Evolutionary conservation across 2,888 invertebrate genomes (phyloP).

Genomic region (Microctonus brassicae): DNA sequence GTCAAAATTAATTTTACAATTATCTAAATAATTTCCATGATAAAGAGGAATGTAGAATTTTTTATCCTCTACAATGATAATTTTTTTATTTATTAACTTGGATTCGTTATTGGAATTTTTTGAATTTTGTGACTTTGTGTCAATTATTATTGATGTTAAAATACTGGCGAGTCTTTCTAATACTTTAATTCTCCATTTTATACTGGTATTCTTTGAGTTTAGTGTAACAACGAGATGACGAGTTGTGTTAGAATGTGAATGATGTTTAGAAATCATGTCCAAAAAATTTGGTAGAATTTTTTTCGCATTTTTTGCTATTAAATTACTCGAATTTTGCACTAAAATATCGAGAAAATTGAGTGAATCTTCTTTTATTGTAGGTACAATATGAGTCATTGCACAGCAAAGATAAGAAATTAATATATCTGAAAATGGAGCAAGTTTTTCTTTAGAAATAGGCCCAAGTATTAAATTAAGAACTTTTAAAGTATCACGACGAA

Average conservation of each 20-base stretch:
- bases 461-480: conserved; percentile 72
- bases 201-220: conserved; percentile 79
- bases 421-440: conserved; percentile 82
- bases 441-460: conserved; percentile 70
- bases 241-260: conserved; percentile 76
- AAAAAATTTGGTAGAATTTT: conserved; percentile 85
- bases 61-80: conserved; percentile 42
- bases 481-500: conserved; percentile 74
- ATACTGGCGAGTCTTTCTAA: conserved; percentile 79
- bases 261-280: conserved; percentile 85
- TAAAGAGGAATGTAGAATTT: conserved; percentile 52
- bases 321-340: conserved; percentile 76
- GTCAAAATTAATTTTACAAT: conserved; percentile 52
- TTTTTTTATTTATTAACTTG: conserved; percentile 27
- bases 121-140: conserved; percentile 45
- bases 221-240: conserved; percentile 80
- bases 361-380: conserved; percentile 86
- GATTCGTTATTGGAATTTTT: conserved; percentile 21
- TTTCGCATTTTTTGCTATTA: conserved; percentile 78
- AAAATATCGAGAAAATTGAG: conserved; percentile 83
- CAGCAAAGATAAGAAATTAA: conserved; percentile 86
- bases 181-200: conserved; percentile 85
- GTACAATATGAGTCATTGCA: conserved; percentile 91
- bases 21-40: conserved; percentile 38
- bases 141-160: conserved; percentile 68